phyloP scores from a whole-genome alignment of 2,113 vertebrate genomes.

The Oreochromis aureus region DNA sequence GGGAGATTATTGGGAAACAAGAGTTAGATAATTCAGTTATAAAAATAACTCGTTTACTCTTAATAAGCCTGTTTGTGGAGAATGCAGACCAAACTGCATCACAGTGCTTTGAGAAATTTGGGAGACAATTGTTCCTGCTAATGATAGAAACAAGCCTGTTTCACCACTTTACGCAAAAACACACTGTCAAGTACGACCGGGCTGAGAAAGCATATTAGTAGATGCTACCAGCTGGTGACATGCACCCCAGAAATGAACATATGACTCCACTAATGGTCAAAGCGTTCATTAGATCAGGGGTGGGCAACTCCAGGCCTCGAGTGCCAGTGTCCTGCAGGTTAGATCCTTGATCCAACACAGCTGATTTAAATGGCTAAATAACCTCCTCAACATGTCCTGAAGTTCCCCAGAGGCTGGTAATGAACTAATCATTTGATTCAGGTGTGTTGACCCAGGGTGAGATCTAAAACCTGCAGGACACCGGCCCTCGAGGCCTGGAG shows the following conservation, averaged over 20 bases:
- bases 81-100: rapidly evolving
- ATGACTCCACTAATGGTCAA: background rate
- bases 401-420: background rate
- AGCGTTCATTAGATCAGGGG: background rate
- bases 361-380: rapidly evolving
- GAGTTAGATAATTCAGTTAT: background rate
- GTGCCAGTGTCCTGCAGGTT: background rate
- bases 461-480: background rate
- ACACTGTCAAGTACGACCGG: rapidly evolving
- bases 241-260: background rate
- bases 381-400: background rate
- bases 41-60: background rate
- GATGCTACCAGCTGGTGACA: background rate
- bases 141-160: background rate
- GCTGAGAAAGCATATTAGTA: background rate
- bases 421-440: background rate
- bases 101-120: background rate
- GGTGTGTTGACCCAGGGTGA: background rate
- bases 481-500: rapidly evolving
- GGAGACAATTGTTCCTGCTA: background rate
- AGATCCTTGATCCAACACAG: background rate
- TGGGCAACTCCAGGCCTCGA: background rate
- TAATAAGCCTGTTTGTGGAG: background rate
- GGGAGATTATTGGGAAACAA: background rate
- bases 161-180: background rate